Conservation (phyloP, 2,888 invertebrate genomes). For the Leucozona laternaria region DNA sequence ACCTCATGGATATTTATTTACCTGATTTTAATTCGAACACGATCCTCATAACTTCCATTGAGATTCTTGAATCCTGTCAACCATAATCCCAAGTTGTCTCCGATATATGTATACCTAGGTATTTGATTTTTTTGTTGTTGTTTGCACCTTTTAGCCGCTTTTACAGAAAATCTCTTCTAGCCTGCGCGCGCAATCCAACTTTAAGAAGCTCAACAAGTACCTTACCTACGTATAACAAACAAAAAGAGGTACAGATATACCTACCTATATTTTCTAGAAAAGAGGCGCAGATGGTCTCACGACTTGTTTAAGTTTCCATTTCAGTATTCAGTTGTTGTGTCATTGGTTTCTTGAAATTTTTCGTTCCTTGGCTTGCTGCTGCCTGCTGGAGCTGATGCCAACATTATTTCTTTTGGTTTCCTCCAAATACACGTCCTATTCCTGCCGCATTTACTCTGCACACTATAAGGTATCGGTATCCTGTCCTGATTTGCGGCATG, state of each 20-base stretch:
- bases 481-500: constrained; percentile 33
- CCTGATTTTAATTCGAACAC: constrained; percentile 73
- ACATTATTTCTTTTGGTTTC: constrained; percentile 9
- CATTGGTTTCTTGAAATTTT: constrained; percentile 36
- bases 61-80: constrained; percentile 73
- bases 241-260: too few relatives aligned
- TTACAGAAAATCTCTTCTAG: constrained; percentile 30
- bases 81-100: constrained; percentile 70
- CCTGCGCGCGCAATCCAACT: background rate
- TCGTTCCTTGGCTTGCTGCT: constrained; percentile 21
- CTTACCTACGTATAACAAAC: background rate
- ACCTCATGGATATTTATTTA: constrained; percentile 75
- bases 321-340: constrained; percentile 75
- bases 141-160: constrained; percentile 19
- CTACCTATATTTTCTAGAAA: background rate
- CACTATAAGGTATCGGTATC: constrained; percentile 11
- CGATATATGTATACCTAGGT: background rate
- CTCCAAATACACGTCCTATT: constrained; percentile 14
- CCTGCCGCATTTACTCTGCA: background rate
- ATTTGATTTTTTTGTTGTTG: background rate
- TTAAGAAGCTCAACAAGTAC: constrained; percentile 16
- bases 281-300: constrained; percentile 68
- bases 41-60: constrained; percentile 74
- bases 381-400: background rate
- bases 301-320: constrained; percentile 74